These are phyloP conservation scores for Microtus oregoni DNA, from an alignment of 2,113 vertebrate genomes.

Conservation along the genomic window DNA sequence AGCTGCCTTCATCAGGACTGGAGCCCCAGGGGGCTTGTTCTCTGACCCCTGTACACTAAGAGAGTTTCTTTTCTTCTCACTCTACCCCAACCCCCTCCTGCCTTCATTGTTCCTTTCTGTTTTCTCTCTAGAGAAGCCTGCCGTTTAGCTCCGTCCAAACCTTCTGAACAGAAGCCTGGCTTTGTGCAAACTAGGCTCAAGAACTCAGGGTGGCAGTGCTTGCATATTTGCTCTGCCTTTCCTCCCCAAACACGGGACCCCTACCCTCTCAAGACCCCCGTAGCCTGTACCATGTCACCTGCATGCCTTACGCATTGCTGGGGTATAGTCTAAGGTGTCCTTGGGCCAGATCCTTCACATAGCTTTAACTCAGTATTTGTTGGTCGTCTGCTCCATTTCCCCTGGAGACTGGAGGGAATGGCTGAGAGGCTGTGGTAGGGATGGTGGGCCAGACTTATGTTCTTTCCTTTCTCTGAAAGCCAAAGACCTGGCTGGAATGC, in stretches of 20 bases:
- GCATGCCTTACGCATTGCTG: conserved; percentile 50
- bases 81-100: neutral
- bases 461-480: conserved; percentile 40
- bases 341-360: neutral
- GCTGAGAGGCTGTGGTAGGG: neutral
- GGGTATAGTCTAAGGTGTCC: neutral
- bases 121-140: conserved; percentile 23
- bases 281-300: neutral
- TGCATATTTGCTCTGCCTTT: neutral
- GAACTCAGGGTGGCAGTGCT: neutral
- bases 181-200: neutral
- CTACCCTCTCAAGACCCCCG: neutral
- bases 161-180: neutral
- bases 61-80: neutral
- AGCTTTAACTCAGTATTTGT: neutral
- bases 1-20: neutral
- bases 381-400: neutral
- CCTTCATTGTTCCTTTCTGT: neutral
- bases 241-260: neutral
- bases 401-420: neutral
- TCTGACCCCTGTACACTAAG: neutral
- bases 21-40: neutral
- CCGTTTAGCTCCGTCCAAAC: conserved; percentile 1
- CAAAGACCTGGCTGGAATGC: conserved; percentile 62
- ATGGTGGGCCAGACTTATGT: neutral